Evolutionary conservation across 1,140 invertebrate species (phyloP), one percentile per base, ranked within the genome.

Genomic region (Hypsibius dujardini): DNA sequence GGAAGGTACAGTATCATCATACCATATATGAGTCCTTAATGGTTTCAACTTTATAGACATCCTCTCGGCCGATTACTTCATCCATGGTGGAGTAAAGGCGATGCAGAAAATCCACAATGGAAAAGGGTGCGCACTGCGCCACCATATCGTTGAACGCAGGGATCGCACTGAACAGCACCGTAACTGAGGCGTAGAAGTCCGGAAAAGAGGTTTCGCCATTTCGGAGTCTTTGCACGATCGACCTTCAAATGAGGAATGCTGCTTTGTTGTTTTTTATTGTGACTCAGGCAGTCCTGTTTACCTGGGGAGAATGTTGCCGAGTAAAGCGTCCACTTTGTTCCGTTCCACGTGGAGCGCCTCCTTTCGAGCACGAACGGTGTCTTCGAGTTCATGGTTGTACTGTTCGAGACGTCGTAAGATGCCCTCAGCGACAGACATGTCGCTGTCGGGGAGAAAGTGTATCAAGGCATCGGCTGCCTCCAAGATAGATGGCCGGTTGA

Each of bases 21-120:
- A 76, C 73, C 77, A 78, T 77, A 69, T 78, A 79, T 1, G 78
- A 77, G 73, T 79, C 78, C 2, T 77, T 78, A 2, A 79, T 79
- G 1, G 78, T 79, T 70, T 79, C 78, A 7, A 79, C 78, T 76
- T 79, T 71, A 46, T 71, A 79, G 1, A 79, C 78, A 73, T 80
- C 76, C 46, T 76, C 75, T 67, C 77, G 75, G 70, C 76, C 76
- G 14, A 79, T 78, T 42, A 77, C 76, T 62, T 74, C 74, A 73
- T 79, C 77, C 71, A 78, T 78, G 46, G 71, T 73, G 1, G 56
- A 71, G 70, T 56, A 56, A 12, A 56, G 50, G n/a, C n/a, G 7
- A 56, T 56, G 50, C 50, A 56, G 50, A 7, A 56, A 56, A 7
- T 56, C 50, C 50, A 69, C 69, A n/a, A 77, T 79, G 7, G 77